These are phyloP conservation scores for Dendrophyllia cribrosa DNA, from an alignment of 64 coral and sea anemone species.

Conservation along the genomic window DNA sequence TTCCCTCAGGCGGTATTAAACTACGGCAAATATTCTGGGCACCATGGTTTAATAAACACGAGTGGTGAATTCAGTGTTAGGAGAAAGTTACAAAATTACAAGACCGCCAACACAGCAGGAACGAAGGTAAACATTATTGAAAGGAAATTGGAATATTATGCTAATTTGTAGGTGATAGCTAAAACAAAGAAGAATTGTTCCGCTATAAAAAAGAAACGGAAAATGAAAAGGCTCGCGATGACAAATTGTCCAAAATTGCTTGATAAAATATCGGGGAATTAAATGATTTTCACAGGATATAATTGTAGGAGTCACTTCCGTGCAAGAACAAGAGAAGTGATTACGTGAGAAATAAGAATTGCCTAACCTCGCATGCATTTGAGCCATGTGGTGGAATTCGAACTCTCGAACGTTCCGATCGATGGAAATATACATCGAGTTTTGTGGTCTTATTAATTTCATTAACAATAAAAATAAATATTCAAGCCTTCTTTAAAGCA, in stretches of 20 bases:
- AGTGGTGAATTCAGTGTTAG: not conserved
- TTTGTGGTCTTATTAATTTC: not conserved
- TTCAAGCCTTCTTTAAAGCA: not conserved
- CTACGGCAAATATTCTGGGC: too few relatives aligned
- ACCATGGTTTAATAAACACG: not conserved
- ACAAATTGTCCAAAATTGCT: not conserved
- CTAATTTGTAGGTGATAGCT: not conserved
- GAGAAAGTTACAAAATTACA: not conserved
- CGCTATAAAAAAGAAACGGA: not conserved
- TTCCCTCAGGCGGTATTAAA: too few relatives aligned
- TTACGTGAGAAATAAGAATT: too few relatives aligned
- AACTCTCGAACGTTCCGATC: not conserved
- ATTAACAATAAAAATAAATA: not conserved
- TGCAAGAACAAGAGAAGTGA: not conserved
- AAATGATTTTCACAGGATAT: not conserved
- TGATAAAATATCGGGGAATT: not conserved
- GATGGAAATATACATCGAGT: not conserved
- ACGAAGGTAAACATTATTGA: not conserved
- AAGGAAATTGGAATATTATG: not conserved
- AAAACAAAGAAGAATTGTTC: not conserved
- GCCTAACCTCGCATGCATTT: not conserved
- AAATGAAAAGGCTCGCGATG: not conserved
- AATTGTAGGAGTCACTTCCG: not conserved
- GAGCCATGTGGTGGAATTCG: constrained; percentile 7
- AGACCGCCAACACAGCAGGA: not conserved